Conservation (phyloP, 2,888 invertebrate species). For the Dicycla oo region DNA sequence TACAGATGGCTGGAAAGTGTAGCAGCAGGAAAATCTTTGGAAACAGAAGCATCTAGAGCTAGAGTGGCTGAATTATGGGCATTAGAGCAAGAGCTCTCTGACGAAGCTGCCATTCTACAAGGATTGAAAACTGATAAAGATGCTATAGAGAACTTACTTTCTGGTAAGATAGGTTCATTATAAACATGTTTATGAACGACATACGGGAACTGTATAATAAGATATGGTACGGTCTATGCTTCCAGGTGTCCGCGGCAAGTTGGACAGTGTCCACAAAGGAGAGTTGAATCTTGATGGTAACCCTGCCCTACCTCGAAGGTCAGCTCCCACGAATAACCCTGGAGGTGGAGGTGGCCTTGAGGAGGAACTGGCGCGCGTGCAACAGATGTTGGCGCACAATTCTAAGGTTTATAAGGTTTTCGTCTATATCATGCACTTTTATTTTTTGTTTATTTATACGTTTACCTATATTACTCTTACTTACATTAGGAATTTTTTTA, state of each 20-base stretch:
- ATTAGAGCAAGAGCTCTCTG: constrained; percentile 86
- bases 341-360: constrained; percentile 88
- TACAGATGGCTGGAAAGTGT: constrained; percentile 92
- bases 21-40: constrained; percentile 92
- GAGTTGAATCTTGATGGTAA: constrained; percentile 62
- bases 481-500: constrained; percentile 16
- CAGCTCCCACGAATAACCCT: constrained; percentile 45
- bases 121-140: constrained; percentile 87
- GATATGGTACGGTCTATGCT: constrained; percentile 6
- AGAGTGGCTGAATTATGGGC: constrained; percentile 88
- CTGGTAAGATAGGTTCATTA: constrained; percentile 70
- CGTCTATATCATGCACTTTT: constrained; percentile 90
- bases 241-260: constrained; percentile 83
- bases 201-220: neutral
- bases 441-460: constrained; percentile 74
- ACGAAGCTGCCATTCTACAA: constrained; percentile 87
- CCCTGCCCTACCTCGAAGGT: constrained; percentile 42
- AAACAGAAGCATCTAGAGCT: constrained; percentile 86
- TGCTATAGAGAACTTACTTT: constrained; percentile 85
- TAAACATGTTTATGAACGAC: neutral
- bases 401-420: constrained; percentile 95
- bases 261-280: constrained; percentile 77
- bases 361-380: constrained; percentile 95
- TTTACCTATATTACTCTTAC: constrained; percentile 14
- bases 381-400: constrained; percentile 96